These are phyloP conservation scores for Bergia puertoricense DNA, from an alignment of 92 coral and sea anemone species.

Conservation along the genomic window DNA sequence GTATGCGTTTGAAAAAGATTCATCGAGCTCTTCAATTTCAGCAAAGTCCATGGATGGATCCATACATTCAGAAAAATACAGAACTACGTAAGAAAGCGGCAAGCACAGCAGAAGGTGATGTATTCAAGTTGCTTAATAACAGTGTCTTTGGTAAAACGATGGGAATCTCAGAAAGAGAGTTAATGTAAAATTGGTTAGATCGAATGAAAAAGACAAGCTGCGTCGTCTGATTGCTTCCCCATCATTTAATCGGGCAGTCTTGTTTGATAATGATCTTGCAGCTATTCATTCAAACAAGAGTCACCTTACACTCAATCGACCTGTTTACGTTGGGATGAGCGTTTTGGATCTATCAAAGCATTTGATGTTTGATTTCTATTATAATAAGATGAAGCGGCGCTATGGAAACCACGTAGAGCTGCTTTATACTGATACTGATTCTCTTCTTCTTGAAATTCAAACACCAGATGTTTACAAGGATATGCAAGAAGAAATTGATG, in stretches of 20 bases:
- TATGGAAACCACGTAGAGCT: background rate
- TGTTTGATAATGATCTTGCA: constrained; percentile 31
- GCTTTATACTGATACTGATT: too few species aligned
- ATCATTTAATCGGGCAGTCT: background rate
- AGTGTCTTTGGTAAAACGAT: constrained; percentile 39
- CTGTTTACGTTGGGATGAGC: too few species aligned
- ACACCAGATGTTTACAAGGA: too few species aligned
- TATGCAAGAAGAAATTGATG: background rate
- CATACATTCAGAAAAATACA: constrained; percentile 41
- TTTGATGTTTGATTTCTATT: too few species aligned
- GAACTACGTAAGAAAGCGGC: constrained; percentile 21
- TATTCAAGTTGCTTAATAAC: background rate
- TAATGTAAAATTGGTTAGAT: background rate
- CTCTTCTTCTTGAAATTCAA: constrained; percentile 18
- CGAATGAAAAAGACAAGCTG: constrained; percentile 19
- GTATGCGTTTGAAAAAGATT: constrained; percentile 23
- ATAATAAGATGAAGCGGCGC: background rate
- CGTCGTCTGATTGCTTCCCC: constrained; percentile 19
- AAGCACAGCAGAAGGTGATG: background rate
- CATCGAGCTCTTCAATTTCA: constrained; percentile 13
- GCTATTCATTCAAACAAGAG: constrained; percentile 13
- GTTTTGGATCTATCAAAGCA: too few species aligned
- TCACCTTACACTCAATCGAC: background rate
- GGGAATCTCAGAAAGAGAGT: constrained; percentile 19
- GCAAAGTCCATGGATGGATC: constrained; percentile 47